Percentiles rank a stretch among this genome's conserved stretches.
phyloP scores from a whole-genome alignment of 2,888 invertebrate species.

The Pachliopta kotzebuea region DNA sequence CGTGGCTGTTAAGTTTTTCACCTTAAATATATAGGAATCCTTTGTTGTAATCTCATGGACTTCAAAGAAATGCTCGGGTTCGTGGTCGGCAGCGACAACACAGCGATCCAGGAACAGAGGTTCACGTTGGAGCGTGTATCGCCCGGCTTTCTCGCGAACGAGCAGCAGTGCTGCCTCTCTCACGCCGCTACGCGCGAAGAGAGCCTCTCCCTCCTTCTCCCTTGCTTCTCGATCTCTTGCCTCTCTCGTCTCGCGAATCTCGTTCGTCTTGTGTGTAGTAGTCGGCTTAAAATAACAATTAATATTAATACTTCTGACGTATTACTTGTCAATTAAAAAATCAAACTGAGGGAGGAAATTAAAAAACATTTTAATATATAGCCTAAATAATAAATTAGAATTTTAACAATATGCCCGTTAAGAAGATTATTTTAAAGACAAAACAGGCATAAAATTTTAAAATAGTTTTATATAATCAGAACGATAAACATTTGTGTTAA shows the following conservation, averaged over 20 bases:
- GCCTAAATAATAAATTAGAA: too few relatives aligned
- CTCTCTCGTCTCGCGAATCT: conserved; percentile 77
- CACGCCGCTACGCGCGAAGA: conserved; percentile 88
- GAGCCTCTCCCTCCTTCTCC: conserved; percentile 68
- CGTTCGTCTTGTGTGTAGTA: conserved; percentile 84
- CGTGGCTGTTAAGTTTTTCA: too few relatives aligned
- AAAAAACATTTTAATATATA: too few relatives aligned
- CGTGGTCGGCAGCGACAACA: conserved; percentile 94
- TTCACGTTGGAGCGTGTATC: conserved; percentile 92
- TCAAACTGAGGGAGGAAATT: too few relatives aligned
- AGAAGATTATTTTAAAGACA: too few relatives aligned
- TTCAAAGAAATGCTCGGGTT: conserved; percentile 96
- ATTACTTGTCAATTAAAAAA: background rate
- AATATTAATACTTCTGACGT: background rate
- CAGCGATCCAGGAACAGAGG: conserved; percentile 95
- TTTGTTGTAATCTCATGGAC: conserved; percentile 95
- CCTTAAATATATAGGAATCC: conserved; percentile 97
- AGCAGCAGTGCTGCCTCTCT: conserved; percentile 93
- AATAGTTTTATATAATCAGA: too few relatives aligned
- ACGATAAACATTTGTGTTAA: too few relatives aligned
- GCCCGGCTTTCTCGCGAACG: conserved; percentile 93
- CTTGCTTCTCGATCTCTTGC: conserved; percentile 69
- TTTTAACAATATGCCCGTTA: too few relatives aligned
- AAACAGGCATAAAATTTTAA: too few relatives aligned
- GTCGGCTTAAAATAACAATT: conserved; percentile 79